These are phyloP conservation scores for Enteromius fasciolatus DNA, from an alignment of 2,797 vertebrate species.

Conservation along the genomic window DNA sequence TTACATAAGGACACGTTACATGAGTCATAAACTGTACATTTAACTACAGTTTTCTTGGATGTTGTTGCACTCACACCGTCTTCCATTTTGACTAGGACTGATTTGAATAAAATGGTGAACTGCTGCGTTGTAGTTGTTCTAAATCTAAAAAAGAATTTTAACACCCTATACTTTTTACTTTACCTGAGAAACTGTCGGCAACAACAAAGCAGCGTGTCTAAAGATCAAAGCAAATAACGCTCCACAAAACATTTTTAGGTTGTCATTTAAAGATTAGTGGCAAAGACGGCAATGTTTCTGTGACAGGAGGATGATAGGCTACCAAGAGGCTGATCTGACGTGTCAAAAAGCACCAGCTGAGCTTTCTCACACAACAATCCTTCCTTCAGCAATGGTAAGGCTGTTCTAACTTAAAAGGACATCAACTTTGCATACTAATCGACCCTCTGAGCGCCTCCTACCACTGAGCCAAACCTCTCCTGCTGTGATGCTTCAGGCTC, in stretches of 20 bases:
- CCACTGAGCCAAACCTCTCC: conserved; percentile 30
- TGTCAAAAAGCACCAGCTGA: conserved; percentile 41
- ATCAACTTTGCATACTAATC: conserved; percentile 48
- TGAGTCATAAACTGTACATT: conserved; percentile 34
- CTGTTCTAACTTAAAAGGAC: conserved; percentile 41
- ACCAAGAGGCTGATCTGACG: background rate
- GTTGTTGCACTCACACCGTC: conserved; percentile 33
- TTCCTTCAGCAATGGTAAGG: conserved; percentile 32
- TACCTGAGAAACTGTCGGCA: conserved; percentile 8
- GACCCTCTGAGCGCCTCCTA: conserved; percentile 13
- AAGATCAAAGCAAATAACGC: conserved; percentile 1
- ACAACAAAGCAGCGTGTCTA: background rate
- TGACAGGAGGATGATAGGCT: conserved; percentile 4
- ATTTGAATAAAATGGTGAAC: conserved; percentile 51
- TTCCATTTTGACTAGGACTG: conserved; percentile 50
- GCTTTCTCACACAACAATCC: conserved; percentile 22
- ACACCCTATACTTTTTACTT: background rate
- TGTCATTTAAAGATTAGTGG: conserved; percentile 8
- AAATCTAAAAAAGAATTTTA: background rate
- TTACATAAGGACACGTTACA: conserved; percentile 30
- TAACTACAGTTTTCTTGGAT: conserved; percentile 14
- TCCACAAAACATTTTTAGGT: background rate
- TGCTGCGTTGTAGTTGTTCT: background rate
- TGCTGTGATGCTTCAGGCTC: conserved; percentile 41
- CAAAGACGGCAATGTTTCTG: conserved; percentile 19